Conservation (phyloP, 2,888 invertebrate species). For the Trissolcus japonicus region DNA sequence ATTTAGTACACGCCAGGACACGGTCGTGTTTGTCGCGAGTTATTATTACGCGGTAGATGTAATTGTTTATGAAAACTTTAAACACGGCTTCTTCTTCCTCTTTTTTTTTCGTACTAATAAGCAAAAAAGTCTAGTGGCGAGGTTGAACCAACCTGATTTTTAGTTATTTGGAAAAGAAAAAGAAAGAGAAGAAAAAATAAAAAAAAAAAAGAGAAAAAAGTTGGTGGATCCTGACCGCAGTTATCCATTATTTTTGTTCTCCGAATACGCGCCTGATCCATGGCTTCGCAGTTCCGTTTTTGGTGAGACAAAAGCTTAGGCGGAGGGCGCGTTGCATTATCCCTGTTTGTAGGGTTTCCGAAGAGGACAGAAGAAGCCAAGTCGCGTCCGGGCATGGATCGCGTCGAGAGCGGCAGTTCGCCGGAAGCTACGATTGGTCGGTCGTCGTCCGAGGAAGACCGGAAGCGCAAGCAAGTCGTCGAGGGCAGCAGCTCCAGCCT, state of each 20-base stretch:
- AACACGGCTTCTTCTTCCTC: neutral
- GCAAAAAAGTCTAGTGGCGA: no score
- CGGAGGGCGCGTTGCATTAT: slow-evolving; percentile 55
- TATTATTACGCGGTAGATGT: slow-evolving; percentile 29
- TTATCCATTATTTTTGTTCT: no score
- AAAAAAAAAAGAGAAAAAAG: no score
- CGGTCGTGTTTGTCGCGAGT: slow-evolving; percentile 59
- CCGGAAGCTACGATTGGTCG: slow-evolving; percentile 68
- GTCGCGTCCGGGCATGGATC: slow-evolving; percentile 63
- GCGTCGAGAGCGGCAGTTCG: slow-evolving; percentile 67
- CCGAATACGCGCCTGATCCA: slow-evolving; percentile 29
- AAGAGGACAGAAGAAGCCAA: slow-evolving; percentile 64
- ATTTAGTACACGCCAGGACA: slow-evolving; percentile 66
- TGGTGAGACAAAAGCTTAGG: slow-evolving; percentile 16
- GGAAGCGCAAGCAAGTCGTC: slow-evolving; percentile 60
- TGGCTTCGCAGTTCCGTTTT: slow-evolving; percentile 57
- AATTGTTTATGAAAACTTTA: slow-evolving; percentile 8
- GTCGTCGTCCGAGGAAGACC: slow-evolving; percentile 69
- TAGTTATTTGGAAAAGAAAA: no score
- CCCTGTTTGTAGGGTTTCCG: slow-evolving; percentile 66
- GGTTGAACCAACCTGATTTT: no score
- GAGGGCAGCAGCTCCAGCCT: slow-evolving; percentile 69
- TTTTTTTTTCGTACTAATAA: neutral
- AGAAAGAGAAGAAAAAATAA: no score
- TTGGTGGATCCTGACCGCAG: no score